Percentiles rank a stretch among this genome's conserved stretches.
Conservation (phyloP, 2,888 invertebrate genomes). For the Apotomis turbidana region DNA sequence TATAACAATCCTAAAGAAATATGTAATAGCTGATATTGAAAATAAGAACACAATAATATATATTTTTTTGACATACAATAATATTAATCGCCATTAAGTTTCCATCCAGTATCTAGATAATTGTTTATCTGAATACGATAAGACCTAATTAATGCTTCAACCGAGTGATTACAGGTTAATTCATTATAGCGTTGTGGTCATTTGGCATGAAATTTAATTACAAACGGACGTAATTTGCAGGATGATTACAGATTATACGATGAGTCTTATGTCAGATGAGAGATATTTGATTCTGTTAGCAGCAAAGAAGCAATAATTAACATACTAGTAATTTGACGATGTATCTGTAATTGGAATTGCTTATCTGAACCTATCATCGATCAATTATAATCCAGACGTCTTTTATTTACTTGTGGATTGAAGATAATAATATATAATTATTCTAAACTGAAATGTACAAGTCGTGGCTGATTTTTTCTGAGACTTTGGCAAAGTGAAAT, state of each 20-base stretch:
- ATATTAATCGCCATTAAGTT: background rate
- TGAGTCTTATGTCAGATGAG: background rate
- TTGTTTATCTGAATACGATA: constrained; percentile 32
- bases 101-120: constrained; percentile 17
- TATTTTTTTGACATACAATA: too few species aligned
- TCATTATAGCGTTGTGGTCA: background rate
- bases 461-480: too few species aligned
- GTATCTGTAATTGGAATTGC: background rate
- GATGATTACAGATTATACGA: background rate
- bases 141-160: constrained; percentile 19
- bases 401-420: background rate
- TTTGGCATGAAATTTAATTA: constrained; percentile 16
- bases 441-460: too few species aligned
- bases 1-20: too few species aligned
- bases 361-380: background rate
- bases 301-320: background rate
- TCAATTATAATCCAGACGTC: background rate
- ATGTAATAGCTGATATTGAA: too few species aligned
- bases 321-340: background rate
- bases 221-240: constrained; percentile 12
- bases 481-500: too few species aligned
- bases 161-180: constrained; percentile 28
- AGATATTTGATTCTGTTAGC: background rate
- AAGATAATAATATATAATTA: too few species aligned
- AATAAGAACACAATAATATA: too few species aligned